These are phyloP conservation scores for Micrasema longulum DNA, from an alignment of 1,140 invertebrate genomes.

Conservation along the genomic window DNA sequence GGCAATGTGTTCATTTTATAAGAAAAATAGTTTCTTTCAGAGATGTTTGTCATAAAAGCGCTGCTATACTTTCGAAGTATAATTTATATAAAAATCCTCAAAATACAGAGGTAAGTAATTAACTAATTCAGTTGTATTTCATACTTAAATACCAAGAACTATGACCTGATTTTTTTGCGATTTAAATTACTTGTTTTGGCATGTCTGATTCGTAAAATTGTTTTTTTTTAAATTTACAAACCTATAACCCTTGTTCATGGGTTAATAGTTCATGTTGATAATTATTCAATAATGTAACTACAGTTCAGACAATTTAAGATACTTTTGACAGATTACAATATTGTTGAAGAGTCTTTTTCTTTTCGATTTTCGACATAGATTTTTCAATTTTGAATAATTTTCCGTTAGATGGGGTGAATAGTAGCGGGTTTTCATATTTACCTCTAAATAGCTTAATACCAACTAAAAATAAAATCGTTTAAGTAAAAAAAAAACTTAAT, in stretches of 20 bases:
- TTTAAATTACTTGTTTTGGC: not conserved
- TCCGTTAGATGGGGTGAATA: no score
- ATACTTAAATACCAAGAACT: not conserved
- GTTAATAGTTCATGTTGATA: not conserved
- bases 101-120: slow-evolving; percentile 12
- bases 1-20: slow-evolving; percentile 37
- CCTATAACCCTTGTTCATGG: not conserved
- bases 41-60: slow-evolving; percentile 40
- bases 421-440: no score
- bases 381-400: no score
- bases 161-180: not conserved
- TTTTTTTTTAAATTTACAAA: not conserved
- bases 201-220: not conserved
- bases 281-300: not conserved
- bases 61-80: slow-evolving; percentile 33
- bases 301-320: no score
- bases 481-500: no score
- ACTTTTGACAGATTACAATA: no score
- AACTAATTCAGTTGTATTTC: not conserved
- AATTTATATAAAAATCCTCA: not conserved
- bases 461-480: no score
- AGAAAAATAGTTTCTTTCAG: slow-evolving; percentile 34
- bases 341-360: no score
- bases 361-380: no score
- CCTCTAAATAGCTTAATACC: no score